These are phyloP conservation scores for Drosophila ohnishii DNA, from an alignment of 1,140 invertebrate species.

Conservation along the genomic window DNA sequence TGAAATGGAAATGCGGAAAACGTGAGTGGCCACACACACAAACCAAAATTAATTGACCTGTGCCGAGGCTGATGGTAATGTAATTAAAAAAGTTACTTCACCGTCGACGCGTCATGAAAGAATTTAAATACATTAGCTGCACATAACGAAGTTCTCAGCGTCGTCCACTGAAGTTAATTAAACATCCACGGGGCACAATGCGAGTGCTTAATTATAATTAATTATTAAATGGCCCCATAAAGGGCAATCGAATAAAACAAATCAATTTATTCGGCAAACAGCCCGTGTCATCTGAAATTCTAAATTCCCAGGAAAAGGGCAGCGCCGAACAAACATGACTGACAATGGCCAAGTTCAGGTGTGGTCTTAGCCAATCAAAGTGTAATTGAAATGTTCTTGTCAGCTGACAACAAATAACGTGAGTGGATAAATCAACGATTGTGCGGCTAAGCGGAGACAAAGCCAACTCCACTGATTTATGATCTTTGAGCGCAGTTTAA, in stretches of 20 bases:
- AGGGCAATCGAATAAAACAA: constrained; percentile 1
- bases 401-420: constrained; percentile 44
- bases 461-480: constrained; percentile 61
- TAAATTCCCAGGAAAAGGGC: background rate
- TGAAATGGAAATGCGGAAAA: constrained; percentile 51
- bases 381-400: constrained; percentile 63
- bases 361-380: constrained; percentile 38
- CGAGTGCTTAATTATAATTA: constrained; percentile 17
- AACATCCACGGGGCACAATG: background rate
- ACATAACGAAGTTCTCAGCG: background rate
- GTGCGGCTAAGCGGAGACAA: constrained; percentile 40
- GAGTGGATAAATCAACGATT: constrained; percentile 33
- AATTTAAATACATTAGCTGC: constrained; percentile 22
- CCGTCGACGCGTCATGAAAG: background rate
- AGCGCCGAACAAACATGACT: constrained; percentile 1
- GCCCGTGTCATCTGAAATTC: background rate
- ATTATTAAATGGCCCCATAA: constrained; percentile 27
- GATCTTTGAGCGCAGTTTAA: constrained; percentile 44
- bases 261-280: constrained; percentile 1
- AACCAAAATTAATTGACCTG: constrained; percentile 27
- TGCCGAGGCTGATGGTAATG: constrained; percentile 22
- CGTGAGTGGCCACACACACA: constrained; percentile 13
- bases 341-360: constrained; percentile 23
- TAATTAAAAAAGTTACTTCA: constrained; percentile 30
- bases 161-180: constrained; percentile 12